Conservation (phyloP, 92 coral and sea anemone genomes). For the Porites lobata region DNA sequence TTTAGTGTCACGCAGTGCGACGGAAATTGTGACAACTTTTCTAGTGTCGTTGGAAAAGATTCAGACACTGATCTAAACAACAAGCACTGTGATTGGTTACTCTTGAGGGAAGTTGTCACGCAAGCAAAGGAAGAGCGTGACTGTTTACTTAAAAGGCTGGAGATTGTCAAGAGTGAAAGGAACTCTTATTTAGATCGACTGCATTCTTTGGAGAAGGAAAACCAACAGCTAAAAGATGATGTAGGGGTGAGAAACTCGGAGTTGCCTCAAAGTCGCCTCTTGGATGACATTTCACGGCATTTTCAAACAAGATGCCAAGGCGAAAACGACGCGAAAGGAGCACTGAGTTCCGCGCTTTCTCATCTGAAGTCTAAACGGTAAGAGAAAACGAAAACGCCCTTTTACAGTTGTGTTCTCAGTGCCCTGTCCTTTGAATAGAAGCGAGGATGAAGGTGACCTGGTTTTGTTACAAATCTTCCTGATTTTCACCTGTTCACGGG, state of each 20-base stretch:
- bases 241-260: constrained; percentile 46
- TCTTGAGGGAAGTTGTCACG: constrained; percentile 83
- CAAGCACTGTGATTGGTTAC: constrained; percentile 15
- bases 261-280: constrained; percentile 5
- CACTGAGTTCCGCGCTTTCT: constrained; percentile 78
- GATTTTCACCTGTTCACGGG: too few relatives aligned
- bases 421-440: too few relatives aligned
- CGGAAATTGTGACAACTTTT: constrained; percentile 24
- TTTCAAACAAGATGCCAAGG: constrained; percentile 41
- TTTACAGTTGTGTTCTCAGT: too few relatives aligned
- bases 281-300: constrained; percentile 35
- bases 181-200: constrained; percentile 82
- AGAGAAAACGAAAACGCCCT: not conserved
- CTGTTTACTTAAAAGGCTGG: constrained; percentile 77
- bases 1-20: constrained; percentile 39
- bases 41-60: constrained; percentile 65
- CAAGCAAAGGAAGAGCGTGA: constrained; percentile 82
- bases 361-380: constrained; percentile 87
- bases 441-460: too few relatives aligned
- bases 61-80: not conserved
- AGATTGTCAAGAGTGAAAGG: constrained; percentile 78
- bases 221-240: constrained; percentile 69
- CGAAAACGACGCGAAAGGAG: constrained; percentile 62
- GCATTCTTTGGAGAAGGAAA: constrained; percentile 79
- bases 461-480: too few relatives aligned